These are phyloP conservation scores for Lasioglossum pauxillum DNA, from an alignment of 2,888 invertebrate species.

Conservation along the genomic window DNA sequence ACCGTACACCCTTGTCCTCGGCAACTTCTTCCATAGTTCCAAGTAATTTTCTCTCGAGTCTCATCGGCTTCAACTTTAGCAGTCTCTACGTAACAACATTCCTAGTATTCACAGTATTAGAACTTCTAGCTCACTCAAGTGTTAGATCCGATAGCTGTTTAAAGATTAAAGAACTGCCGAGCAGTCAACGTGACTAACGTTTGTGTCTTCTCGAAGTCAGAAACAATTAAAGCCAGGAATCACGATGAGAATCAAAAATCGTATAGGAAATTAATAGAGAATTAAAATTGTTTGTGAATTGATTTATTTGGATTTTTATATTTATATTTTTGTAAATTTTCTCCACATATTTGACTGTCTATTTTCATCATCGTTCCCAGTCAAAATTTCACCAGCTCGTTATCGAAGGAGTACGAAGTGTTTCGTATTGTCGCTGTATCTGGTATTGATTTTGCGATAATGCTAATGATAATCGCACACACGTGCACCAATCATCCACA, in stretches of 20 bases:
- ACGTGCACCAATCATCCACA: not conserved
- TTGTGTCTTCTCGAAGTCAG: not conserved
- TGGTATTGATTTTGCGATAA: slow-evolving; percentile 9
- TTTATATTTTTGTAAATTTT: not conserved
- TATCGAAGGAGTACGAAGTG: not conserved
- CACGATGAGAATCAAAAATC: no score
- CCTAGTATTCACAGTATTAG: not conserved
- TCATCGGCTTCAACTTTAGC: not conserved
- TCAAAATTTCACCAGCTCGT: not conserved
- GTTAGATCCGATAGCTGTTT: not conserved
- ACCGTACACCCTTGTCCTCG: slow-evolving; percentile 39
- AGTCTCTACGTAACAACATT: not conserved
- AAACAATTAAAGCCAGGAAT: not conserved
- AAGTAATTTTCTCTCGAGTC: slow-evolving; percentile 31
- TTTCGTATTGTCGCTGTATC: no score
- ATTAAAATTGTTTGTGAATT: not conserved
- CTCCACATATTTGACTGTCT: not conserved
- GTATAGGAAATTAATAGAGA: not conserved
- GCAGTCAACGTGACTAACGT: not conserved
- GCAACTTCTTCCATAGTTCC: slow-evolving; percentile 34
- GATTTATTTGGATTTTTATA: not conserved
- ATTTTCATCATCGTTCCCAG: not conserved
- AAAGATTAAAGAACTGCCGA: not conserved
- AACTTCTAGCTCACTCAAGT: not conserved
- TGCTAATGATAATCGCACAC: slow-evolving; percentile 24